phyloP scores from a whole-genome alignment of 2,113 vertebrate genomes.

The Scalopus aquaticus region DNA sequence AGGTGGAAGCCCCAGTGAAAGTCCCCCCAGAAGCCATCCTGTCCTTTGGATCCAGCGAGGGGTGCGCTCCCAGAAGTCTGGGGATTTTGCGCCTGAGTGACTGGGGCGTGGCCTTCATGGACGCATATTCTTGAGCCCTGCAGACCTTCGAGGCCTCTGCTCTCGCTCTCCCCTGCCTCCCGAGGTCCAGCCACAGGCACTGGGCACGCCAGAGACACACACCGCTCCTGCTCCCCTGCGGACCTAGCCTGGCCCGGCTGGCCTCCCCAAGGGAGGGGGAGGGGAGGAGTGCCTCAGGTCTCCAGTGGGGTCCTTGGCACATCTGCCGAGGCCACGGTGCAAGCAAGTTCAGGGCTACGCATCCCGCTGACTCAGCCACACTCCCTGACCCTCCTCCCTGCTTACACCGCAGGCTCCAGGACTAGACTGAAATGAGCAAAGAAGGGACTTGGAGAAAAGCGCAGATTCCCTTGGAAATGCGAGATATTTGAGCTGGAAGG shows the following conservation, averaged over 20 bases:
- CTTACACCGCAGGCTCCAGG: neutral
- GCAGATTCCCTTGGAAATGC: neutral
- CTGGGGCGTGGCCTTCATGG: rapidly evolving
- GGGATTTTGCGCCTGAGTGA: neutral
- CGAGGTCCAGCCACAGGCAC: rapidly evolving
- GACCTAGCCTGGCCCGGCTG: neutral
- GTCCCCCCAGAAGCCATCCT: neutral
- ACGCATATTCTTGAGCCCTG: neutral
- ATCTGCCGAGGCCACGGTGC: rapidly evolving
- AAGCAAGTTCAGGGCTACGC: neutral
- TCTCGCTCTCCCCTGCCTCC: neutral
- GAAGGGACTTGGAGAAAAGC: neutral
- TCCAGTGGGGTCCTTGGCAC: neutral
- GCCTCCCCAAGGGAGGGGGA: neutral
- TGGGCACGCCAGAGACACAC: neutral
- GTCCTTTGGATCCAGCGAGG: neutral
- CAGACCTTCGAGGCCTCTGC: neutral
- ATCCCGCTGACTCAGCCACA: neutral
- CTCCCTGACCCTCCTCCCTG: rapidly evolving
- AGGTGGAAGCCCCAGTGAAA: neutral
- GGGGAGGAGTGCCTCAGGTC: neutral
- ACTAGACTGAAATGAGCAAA: neutral
- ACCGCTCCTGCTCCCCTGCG: neutral
- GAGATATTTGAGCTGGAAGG: neutral
- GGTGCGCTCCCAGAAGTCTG: neutral